Evolutionary conservation across 2,113 vertebrate species (phyloP).

Genomic region (Pseudorectes ferrugineus): DNA sequence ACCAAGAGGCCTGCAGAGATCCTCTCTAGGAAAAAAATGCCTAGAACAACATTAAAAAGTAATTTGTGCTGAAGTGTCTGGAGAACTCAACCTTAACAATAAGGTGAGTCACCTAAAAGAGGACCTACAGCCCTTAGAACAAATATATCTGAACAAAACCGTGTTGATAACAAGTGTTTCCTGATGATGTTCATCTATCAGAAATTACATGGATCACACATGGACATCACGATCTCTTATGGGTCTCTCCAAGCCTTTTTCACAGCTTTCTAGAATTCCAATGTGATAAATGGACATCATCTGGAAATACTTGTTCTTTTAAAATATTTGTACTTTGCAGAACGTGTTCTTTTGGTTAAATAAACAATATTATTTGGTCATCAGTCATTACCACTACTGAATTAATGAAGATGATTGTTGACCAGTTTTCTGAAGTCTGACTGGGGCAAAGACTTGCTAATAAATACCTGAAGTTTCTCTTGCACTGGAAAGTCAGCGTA

Average conservation of each 20-base stretch:
- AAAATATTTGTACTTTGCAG: not conserved
- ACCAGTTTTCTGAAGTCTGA: not conserved
- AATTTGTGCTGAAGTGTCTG: not conserved
- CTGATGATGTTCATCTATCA: not conserved
- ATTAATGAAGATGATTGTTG: not conserved
- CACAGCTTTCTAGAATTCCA: not conserved
- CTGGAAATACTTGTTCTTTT: not conserved
- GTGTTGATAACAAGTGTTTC: not conserved
- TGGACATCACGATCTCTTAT: not conserved
- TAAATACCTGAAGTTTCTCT: not conserved
- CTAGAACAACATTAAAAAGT: not conserved
- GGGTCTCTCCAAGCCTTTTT: not conserved
- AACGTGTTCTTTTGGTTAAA: not conserved
- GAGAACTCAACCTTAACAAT: not conserved
- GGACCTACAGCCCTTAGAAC: not conserved
- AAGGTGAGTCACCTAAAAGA: not conserved
- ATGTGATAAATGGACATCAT: not conserved
- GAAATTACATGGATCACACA: not conserved
- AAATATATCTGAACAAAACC: not conserved
- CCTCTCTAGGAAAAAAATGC: not conserved
- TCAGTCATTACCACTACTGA: not conserved
- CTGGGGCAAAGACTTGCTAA: not conserved
- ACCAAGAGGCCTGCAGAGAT: not conserved
- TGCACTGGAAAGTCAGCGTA: fast-evolving
- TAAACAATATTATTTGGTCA: not conserved